Percentiles rank a stretch among this genome's conserved stretches.
phyloP scores from a whole-genome alignment of 2,113 vertebrate species.

The Nanorana parkeri region DNA sequence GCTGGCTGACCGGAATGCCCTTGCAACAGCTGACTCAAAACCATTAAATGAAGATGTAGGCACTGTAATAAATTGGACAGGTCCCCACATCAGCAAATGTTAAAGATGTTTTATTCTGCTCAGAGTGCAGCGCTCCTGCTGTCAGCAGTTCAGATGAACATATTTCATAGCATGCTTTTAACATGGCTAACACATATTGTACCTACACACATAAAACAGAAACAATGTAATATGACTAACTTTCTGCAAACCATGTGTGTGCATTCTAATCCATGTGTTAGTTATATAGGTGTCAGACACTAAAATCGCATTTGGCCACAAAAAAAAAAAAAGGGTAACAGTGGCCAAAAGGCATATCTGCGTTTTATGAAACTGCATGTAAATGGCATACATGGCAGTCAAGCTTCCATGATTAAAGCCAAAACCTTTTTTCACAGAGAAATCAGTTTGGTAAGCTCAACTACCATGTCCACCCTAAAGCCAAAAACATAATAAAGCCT shows the following conservation, averaged over 20 bases:
- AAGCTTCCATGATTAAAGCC: too few species aligned
- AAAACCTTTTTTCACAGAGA: too few species aligned
- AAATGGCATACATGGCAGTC: too few species aligned
- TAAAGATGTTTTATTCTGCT: conserved; percentile 48
- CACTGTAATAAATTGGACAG: conserved; percentile 72
- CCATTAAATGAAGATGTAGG: conserved; percentile 84
- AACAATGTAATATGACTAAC: not conserved
- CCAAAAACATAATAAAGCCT: too few species aligned
- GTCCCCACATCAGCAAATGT: conserved; percentile 55
- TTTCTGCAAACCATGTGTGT: not conserved
- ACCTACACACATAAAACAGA: not conserved
- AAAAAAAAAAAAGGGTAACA: too few species aligned
- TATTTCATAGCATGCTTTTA: conserved; percentile 22
- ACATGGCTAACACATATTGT: not conserved
- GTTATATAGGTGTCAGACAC: too few species aligned
- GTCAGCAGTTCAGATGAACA: conserved; percentile 22
- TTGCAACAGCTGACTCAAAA: conserved; percentile 76
- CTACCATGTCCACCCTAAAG: too few species aligned
- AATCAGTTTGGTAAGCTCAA: too few species aligned
- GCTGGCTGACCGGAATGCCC: conserved; percentile 80
- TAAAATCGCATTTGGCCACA: too few species aligned
- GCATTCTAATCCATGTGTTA: too few species aligned
- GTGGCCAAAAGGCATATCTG: too few species aligned
- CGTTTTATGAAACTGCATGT: too few species aligned
- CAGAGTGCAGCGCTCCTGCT: not conserved